Conservation (phyloP, 92 coral and sea anemone genomes). For the Siderastrea siderea region DNA sequence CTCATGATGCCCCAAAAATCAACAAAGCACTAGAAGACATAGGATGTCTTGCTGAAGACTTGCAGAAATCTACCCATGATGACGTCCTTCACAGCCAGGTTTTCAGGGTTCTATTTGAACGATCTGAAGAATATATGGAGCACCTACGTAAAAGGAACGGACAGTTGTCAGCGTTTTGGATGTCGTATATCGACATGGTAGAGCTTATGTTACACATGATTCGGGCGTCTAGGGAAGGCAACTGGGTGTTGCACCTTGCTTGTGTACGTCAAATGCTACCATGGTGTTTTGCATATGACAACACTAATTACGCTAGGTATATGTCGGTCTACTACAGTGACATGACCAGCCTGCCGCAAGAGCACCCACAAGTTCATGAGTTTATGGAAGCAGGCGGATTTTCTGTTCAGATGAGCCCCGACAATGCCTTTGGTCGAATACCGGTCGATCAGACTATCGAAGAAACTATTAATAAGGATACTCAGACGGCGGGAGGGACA, state of each 20-base stretch:
- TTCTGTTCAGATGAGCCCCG: conserved; percentile 52
- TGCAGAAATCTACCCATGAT: conserved; percentile 21
- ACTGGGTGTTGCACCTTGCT: conserved; percentile 66
- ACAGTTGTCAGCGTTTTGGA: conserved; percentile 54
- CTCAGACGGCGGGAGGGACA: conserved; percentile 59
- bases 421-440: conserved; percentile 51
- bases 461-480: conserved; percentile 51
- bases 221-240: conserved; percentile 60
- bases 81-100: background rate
- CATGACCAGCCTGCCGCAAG: conserved; percentile 49
- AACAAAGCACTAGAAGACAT: conserved; percentile 1
- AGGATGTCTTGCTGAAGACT: background rate
- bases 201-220: conserved; percentile 56
- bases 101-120: conserved; percentile 8
- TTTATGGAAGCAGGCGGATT: conserved; percentile 50
- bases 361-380: conserved; percentile 42
- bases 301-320: conserved; percentile 55
- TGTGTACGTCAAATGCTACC: conserved; percentile 71
- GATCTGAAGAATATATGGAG: conserved; percentile 26
- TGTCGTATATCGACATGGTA: conserved; percentile 68
- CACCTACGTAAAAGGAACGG: conserved; percentile 41
- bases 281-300: conserved; percentile 72
- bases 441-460: conserved; percentile 51
- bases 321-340: conserved; percentile 38
- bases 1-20: background rate